Percentiles rank a stretch among this genome's conserved stretches.
Evolutionary conservation across 2,797 vertebrate species (phyloP).

Genomic region (Myripristis jacobus): DNA sequence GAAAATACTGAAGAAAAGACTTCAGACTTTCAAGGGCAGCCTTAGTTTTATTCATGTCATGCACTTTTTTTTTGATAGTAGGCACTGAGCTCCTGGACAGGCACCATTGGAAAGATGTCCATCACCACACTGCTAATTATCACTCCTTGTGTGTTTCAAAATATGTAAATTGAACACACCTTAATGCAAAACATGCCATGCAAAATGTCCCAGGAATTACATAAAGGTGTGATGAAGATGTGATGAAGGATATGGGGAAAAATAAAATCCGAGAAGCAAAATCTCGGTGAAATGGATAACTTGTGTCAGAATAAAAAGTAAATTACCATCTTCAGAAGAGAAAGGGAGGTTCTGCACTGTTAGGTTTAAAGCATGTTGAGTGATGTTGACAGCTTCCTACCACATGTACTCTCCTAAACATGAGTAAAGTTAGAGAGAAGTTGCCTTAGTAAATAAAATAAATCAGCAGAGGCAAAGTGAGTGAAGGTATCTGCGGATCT

Average conservation of each 20-base stretch:
- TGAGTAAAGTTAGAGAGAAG: background rate
- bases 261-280: background rate
- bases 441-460: background rate
- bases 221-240: background rate
- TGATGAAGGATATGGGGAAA: background rate
- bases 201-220: background rate
- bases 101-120: constrained; percentile 35
- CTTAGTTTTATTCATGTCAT: constrained; percentile 42
- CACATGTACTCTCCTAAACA: background rate
- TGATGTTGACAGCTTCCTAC: no score
- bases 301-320: background rate
- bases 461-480: constrained; percentile 16
- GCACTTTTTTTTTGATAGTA: constrained; percentile 56
- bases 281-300: background rate
- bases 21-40: no score
- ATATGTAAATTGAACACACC: constrained; percentile 1
- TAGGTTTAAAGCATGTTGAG: no score
- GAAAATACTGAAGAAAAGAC: no score
- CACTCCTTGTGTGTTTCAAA: no score
- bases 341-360: no score
- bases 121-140: no score
- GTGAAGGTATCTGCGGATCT: constrained; percentile 30
- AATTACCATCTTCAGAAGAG: background rate
- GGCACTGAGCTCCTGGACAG: constrained; percentile 19
- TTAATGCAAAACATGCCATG: background rate